Conservation (phyloP, 2,113 vertebrate genomes). For the Gavia stellata region DNA sequence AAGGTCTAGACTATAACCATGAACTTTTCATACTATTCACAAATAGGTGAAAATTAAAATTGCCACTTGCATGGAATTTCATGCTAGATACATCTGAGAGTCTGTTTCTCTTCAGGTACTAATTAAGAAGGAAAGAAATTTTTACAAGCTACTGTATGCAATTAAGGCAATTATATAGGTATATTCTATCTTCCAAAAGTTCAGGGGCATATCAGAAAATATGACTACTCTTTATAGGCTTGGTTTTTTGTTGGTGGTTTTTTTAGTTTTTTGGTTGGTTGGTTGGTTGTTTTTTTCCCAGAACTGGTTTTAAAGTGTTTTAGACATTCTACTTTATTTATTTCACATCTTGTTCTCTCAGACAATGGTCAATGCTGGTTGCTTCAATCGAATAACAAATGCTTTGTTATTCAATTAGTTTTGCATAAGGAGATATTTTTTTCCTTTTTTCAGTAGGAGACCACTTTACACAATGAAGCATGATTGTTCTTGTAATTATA, state of each 20-base stretch:
- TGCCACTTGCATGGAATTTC: neutral
- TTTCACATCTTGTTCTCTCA: neutral
- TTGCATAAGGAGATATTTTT: neutral
- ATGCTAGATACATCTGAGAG: neutral
- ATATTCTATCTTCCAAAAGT: neutral
- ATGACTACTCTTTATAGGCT: neutral
- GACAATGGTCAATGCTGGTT: neutral
- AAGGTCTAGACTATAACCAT: neutral
- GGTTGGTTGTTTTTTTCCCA: neutral
- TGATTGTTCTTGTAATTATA: neutral
- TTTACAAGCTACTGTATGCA: neutral
- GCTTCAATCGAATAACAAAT: neutral
- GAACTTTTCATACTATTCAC: neutral
- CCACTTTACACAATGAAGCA: neutral
- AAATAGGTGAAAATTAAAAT: neutral
- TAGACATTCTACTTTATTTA: neutral
- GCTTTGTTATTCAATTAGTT: neutral
- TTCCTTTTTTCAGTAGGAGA: neutral
- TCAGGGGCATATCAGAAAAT: neutral
- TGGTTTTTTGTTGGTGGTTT: neutral
- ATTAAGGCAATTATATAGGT: neutral
- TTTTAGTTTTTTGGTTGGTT: neutral
- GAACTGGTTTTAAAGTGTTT: neutral
- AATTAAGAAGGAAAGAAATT: neutral
- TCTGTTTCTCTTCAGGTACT: neutral